These are phyloP conservation scores for Catharus fuscescens DNA, from an alignment of 2,113 vertebrate genomes.

Conservation along the genomic window DNA sequence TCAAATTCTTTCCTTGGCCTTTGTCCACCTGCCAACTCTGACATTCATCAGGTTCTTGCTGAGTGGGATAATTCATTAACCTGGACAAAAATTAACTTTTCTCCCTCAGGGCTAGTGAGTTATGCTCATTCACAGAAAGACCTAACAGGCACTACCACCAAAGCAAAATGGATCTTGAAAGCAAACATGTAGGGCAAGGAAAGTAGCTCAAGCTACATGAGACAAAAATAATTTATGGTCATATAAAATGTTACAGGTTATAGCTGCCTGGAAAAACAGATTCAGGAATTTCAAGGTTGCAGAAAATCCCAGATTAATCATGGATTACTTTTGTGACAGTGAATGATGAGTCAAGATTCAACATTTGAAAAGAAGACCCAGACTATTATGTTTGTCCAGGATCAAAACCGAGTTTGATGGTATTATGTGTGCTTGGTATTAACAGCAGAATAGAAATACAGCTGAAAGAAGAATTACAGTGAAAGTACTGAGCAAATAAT, in stretches of 20 bases:
- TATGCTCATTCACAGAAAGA: neutral
- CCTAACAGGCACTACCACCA: neutral
- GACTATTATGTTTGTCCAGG: neutral
- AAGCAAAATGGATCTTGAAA: neutral
- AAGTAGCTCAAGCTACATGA: neutral
- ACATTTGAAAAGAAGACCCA: neutral
- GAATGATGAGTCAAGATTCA: neutral
- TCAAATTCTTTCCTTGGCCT: neutral
- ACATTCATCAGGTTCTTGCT: neutral
- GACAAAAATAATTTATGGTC: neutral
- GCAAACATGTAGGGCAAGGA: neutral
- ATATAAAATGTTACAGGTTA: neutral
- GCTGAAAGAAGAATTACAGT: neutral
- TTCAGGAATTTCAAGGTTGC: neutral
- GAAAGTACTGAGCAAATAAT: constrained; percentile 1
- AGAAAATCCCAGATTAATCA: neutral
- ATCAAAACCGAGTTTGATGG: neutral
- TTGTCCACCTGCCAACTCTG: neutral
- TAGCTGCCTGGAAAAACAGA: neutral
- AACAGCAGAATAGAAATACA: neutral
- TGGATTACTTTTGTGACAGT: neutral
- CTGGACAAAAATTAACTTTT: neutral
- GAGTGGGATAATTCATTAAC: constrained; percentile 18
- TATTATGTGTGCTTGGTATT: neutral
- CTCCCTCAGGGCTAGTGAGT: neutral